Percentiles rank a stretch among this genome's conserved stretches.
Conservation (phyloP, 1,140 invertebrate species). For the Ostrea denselamellosa region DNA sequence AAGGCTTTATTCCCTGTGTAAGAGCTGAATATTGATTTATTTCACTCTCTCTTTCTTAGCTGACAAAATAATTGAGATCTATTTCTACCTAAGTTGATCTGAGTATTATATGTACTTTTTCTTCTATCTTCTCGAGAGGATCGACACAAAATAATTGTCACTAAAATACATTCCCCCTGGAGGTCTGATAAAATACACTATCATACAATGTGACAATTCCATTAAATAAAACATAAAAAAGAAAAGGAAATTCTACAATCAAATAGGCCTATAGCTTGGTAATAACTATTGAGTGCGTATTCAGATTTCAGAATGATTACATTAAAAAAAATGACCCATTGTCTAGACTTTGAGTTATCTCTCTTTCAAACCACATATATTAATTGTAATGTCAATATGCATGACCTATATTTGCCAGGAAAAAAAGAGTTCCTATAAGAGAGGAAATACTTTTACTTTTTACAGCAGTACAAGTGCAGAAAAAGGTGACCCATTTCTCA, state of each 20-base stretch:
- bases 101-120: neutral
- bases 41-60: neutral
- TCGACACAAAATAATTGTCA: neutral
- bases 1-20: neutral
- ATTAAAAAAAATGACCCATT: neutral
- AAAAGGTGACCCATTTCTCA: conserved; percentile 25
- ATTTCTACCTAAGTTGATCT: neutral
- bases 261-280: too few species aligned
- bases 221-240: neutral
- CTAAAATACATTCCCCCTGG: neutral
- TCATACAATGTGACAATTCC: neutral
- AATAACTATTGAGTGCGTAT: too few species aligned
- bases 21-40: conserved; percentile 10
- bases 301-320: too few species aligned
- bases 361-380: neutral
- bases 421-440: neutral
- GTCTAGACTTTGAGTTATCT: neutral
- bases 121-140: neutral
- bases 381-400: neutral
- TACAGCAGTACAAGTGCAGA: neutral
- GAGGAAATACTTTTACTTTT: neutral
- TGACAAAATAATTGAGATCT: conserved; percentile 9
- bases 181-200: neutral
- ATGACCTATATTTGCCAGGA: neutral
- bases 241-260: too few species aligned